Percentiles rank a stretch among this genome's conserved stretches.
Conservation (phyloP, 2,888 invertebrate species). For the Gryllus longicercus region DNA sequence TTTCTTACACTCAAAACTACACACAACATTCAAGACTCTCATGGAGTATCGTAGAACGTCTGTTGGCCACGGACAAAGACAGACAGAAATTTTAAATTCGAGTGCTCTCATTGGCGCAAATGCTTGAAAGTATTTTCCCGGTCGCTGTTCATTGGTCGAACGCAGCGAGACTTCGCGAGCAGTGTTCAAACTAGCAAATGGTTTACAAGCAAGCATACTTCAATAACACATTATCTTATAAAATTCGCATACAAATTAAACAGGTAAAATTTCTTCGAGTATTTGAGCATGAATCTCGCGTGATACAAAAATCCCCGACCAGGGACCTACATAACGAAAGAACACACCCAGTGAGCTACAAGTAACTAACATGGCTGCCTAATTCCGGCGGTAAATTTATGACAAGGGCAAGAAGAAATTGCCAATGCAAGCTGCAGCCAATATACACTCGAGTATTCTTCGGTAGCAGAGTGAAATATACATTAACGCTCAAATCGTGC, state of each 20-base stretch:
- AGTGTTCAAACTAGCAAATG: constrained; percentile 32
- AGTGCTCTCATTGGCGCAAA: constrained; percentile 50
- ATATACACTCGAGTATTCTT: too few species aligned
- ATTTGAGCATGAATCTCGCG: too few species aligned
- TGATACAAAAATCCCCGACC: too few species aligned
- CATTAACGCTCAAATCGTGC: too few species aligned
- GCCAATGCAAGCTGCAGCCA: background rate
- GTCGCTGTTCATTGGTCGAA: constrained; percentile 50
- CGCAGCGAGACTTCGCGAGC: constrained; percentile 23
- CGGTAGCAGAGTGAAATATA: too few species aligned
- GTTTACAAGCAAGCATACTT: constrained; percentile 24
- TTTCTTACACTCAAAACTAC: constrained; percentile 30
- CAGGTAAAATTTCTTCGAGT: too few species aligned
- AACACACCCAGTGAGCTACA: constrained; percentile 30
- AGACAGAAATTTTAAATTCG: constrained; percentile 53
- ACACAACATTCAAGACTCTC: constrained; percentile 33
- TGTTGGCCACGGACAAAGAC: constrained; percentile 52
- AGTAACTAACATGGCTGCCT: constrained; percentile 32
- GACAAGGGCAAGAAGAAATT: background rate
- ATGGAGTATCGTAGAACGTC: constrained; percentile 35
- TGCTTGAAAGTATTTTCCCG: constrained; percentile 53
- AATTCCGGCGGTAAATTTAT: constrained; percentile 29
- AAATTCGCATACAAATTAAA: too few species aligned
- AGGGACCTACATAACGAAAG: constrained; percentile 22
- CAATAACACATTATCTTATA: too few species aligned